Evolutionary conservation across 2,797 vertebrate genomes (phyloP).

Genomic region (Iguana delicatissima): DNA sequence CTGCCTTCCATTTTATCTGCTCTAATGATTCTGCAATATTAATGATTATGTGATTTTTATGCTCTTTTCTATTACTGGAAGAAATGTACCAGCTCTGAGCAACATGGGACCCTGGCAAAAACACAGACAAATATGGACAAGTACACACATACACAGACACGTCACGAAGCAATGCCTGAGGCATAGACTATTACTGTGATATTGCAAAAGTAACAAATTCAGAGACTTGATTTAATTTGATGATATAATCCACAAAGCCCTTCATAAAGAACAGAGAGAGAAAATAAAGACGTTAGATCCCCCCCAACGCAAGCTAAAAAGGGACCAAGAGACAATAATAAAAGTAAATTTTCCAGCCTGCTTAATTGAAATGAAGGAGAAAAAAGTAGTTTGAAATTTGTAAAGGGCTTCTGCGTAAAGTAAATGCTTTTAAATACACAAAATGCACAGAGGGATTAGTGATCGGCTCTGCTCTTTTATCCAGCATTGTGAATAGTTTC

Average conservation of each 20-base stretch:
- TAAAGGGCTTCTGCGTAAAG: conserved; percentile 44
- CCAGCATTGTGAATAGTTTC: background rate
- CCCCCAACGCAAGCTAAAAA: conserved; percentile 18
- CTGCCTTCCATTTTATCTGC: conserved; percentile 40
- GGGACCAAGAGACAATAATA: conserved; percentile 43
- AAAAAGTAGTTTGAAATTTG: conserved; percentile 26
- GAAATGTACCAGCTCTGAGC: conserved; percentile 52
- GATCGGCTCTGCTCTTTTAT: background rate
- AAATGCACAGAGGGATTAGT: conserved; percentile 24
- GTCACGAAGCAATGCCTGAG: conserved; percentile 43
- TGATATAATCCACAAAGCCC: conserved; percentile 71
- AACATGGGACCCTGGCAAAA: conserved; percentile 34
- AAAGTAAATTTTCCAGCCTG: conserved; percentile 42
- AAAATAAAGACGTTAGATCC: conserved; percentile 56
- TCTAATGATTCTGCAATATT: conserved; percentile 56
- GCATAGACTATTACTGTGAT: conserved; percentile 55
- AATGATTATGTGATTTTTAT: conserved; percentile 60
- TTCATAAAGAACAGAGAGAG: conserved; percentile 64
- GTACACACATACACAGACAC: conserved; percentile 10
- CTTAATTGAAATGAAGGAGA: conserved; percentile 53
- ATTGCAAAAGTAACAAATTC: conserved; percentile 55
- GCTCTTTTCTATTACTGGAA: conserved; percentile 56
- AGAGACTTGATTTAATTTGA: conserved; percentile 69
- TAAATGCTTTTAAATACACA: conserved; percentile 18
- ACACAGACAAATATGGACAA: conserved; percentile 13